phyloP scores from a whole-genome alignment of 2,113 vertebrate genomes.

The Antennarius striatus region DNA sequence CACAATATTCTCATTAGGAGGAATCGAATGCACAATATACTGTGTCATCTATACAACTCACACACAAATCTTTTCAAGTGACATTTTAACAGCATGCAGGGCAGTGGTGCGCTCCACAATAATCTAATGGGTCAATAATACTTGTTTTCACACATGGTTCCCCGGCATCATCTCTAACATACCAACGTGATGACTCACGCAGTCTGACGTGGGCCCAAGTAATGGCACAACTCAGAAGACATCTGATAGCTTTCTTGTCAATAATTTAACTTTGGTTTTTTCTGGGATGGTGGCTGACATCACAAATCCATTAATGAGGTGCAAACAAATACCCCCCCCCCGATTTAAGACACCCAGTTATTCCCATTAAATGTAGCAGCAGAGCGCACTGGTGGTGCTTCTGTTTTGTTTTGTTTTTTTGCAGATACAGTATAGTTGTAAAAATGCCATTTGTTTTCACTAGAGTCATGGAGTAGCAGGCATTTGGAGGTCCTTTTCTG shows the following conservation, averaged over 20 bases:
- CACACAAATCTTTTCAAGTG: not conserved
- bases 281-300: not conserved
- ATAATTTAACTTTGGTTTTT: constrained; percentile 9
- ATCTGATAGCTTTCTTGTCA: not conserved
- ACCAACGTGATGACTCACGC: not conserved
- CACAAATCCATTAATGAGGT: constrained; percentile 1
- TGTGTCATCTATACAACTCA: constrained; percentile 1
- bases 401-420: not conserved
- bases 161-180: not conserved
- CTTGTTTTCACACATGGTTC: not conserved
- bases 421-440: no score
- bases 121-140: constrained; percentile 24
- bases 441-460: not conserved
- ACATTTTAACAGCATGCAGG: constrained; percentile 44
- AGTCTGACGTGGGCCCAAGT: constrained; percentile 4
- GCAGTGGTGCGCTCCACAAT: constrained; percentile 19
- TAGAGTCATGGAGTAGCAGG: not conserved
- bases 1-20: constrained; percentile 1
- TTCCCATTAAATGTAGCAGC: not conserved
- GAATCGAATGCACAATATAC: constrained; percentile 18
- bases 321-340: not conserved
- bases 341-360: no score
- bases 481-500: not conserved
- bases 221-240: constrained; percentile 11
- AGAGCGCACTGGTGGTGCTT: not conserved